Base-by-base conservation (phyloP, 1,140 invertebrate genomes). In the Drosophila burlai region DNA sequence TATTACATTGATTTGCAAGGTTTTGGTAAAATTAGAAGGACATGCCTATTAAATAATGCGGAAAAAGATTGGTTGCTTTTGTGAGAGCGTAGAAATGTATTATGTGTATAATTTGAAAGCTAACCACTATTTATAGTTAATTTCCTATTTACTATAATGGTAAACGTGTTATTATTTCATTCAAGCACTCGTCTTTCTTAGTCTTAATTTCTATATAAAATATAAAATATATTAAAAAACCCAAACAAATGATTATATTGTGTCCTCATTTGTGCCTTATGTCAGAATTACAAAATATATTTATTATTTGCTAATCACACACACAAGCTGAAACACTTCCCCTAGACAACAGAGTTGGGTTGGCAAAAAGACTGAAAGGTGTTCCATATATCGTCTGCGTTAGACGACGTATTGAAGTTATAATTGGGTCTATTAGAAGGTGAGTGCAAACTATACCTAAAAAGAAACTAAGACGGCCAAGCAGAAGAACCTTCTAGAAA, bases 381-480 rank as follows among this genome's bases (percentile, higher is more conserved):
- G 67, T 71, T 77, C 16, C 42, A 67, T 47, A 67, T 55, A 77
- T 77, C 75, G 64, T 76, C 73, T 63, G 15, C 24, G 7, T 21
- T 13, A 10, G 72, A 76, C 73, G 75, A 77, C 75, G 75, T 77
- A 59, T 77, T 77, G 36, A 60, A 69, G 65, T 78, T 69, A 2
- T 6, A 34, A 57, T 76, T 76, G 55, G 42, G 34, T 50, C 26
- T 11, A 47, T 34, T 26, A 13, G 2, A 43, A 63, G 42, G 54
- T 62, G 54, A 58, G 54, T 24, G 7, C 11, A 24, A 18, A 7
- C 4, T 11, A 7, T 1, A 26, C 1, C 16, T 18, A 21, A 36
- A 31, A 16, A 24, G 0, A 5, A 21, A 52, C 1, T 5, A 11
- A 9, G 1, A 9, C n/a, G 0, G 7, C 26, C 26, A 18, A 52